Conservation (phyloP, 1,140 invertebrate species). For the Acyrthosiphon pisum region DNA sequence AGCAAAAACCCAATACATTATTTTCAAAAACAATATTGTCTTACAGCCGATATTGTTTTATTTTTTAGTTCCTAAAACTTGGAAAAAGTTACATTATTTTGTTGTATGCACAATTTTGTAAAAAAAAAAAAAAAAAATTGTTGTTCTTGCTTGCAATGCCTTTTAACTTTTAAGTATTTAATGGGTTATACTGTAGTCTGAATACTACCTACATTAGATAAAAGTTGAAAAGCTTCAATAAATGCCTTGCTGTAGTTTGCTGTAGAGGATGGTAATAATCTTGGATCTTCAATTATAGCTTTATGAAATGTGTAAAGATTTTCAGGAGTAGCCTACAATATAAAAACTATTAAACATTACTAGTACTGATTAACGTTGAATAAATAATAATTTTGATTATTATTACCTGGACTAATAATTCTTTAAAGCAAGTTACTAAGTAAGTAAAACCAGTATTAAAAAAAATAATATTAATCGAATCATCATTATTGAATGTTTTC, state of each 20-base stretch:
- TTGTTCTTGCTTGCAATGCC: background rate
- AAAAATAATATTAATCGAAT: slow-evolving; percentile 85
- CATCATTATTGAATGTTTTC: slow-evolving; percentile 96
- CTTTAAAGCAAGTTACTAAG: slow-evolving; percentile 74
- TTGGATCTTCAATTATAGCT: slow-evolving; percentile 67
- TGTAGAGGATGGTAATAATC: slow-evolving; percentile 75
- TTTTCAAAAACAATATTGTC: background rate
- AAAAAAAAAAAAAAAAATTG: background rate
- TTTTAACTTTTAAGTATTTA: background rate
- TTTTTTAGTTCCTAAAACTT: no score
- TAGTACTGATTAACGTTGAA: background rate
- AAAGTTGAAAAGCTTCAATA: slow-evolving; percentile 81
- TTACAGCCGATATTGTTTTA: background rate
- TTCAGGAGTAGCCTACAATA: slow-evolving; percentile 82
- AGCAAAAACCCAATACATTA: background rate
- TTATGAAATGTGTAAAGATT: slow-evolving; percentile 82
- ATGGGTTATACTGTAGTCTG: background rate
- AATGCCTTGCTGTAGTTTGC: slow-evolving; percentile 89
- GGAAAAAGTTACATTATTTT: no score
- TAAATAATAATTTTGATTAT: slow-evolving; percentile 13
- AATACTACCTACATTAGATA: slow-evolving; percentile 71
- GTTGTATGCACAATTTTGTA: background rate
- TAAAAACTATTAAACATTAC: slow-evolving; percentile 21
- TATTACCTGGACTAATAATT: slow-evolving; percentile 57
- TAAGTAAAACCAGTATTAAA: slow-evolving; percentile 75